These are phyloP conservation scores for Pomatostomus ruficeps DNA, from an alignment of 2,113 vertebrate species.

Conservation along the genomic window DNA sequence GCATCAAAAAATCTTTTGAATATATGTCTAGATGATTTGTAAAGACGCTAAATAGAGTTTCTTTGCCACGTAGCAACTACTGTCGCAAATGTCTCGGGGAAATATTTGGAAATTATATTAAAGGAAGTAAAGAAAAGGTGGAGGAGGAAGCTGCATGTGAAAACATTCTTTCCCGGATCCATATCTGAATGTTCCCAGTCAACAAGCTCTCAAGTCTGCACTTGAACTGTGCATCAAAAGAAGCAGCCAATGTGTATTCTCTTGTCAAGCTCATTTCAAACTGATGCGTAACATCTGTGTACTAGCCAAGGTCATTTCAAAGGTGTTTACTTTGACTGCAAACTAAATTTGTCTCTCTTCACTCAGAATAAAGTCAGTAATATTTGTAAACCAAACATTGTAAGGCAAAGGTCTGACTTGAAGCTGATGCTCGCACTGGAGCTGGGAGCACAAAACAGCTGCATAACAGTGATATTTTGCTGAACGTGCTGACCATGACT, in stretches of 20 bases:
- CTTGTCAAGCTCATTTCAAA: slow-evolving; percentile 25
- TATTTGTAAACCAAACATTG: neutral
- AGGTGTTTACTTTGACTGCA: slow-evolving; percentile 56
- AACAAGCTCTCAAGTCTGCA: slow-evolving; percentile 39
- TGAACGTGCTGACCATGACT: neutral
- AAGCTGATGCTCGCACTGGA: neutral
- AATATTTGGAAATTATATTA: neutral
- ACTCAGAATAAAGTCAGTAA: slow-evolving; percentile 6
- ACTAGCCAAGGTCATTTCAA: slow-evolving; percentile 49
- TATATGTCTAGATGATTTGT: neutral
- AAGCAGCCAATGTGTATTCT: slow-evolving; percentile 3
- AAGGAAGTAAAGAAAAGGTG: neutral
- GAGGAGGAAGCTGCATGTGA: neutral
- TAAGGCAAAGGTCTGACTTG: neutral
- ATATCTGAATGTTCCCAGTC: slow-evolving; percentile 37
- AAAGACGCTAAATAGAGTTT: neutral
- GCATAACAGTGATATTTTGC: neutral
- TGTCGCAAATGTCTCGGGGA: neutral
- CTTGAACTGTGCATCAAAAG: slow-evolving; percentile 40
- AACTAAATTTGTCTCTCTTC: slow-evolving; percentile 43
- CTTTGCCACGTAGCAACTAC: neutral
- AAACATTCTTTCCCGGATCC: slow-evolving; percentile 41
- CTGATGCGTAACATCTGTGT: slow-evolving; percentile 8
- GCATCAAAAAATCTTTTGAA: neutral
- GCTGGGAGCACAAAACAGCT: neutral